Evolutionary conservation across 2,113 vertebrate genomes (phyloP).

Genomic region (Lota lota): DNA sequence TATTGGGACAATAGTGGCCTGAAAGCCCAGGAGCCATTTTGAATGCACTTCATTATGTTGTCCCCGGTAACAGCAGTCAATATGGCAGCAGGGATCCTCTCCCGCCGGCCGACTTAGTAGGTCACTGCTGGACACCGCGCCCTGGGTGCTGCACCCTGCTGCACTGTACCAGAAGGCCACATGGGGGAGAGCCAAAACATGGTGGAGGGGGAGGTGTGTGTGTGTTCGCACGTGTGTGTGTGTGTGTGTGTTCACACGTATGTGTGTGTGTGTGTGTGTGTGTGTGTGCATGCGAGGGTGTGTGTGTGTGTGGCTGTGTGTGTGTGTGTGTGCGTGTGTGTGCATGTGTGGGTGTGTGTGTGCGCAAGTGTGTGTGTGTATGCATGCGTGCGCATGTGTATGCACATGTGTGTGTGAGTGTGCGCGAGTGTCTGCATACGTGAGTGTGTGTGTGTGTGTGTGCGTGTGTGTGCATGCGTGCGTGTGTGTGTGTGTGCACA

Average conservation of each 20-base stretch:
- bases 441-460: not conserved
- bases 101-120: constrained; percentile 47
- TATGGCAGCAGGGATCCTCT: constrained; percentile 24
- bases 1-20: constrained; percentile 6
- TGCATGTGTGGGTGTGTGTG: no score
- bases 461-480: no score
- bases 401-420: not conserved
- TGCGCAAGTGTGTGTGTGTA: no score
- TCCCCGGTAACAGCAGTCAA: constrained; percentile 37
- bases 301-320: no score
- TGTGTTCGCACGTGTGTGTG: not conserved
- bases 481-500: no score
- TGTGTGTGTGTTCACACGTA: not conserved
- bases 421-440: not conserved
- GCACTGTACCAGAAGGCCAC: constrained; percentile 34
- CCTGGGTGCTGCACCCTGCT: constrained; percentile 29
- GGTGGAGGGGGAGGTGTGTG: not conserved
- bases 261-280: not conserved
- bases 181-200: constrained; percentile 48
- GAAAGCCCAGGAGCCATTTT: constrained; percentile 4
- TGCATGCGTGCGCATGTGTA: no score
- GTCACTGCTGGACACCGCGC: constrained; percentile 46
- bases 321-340: no score
- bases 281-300: no score
- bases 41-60: constrained; percentile 25